Evolutionary conservation across 2,113 vertebrate genomes (phyloP).

Genomic region (Rhinolophus sinicus): DNA sequence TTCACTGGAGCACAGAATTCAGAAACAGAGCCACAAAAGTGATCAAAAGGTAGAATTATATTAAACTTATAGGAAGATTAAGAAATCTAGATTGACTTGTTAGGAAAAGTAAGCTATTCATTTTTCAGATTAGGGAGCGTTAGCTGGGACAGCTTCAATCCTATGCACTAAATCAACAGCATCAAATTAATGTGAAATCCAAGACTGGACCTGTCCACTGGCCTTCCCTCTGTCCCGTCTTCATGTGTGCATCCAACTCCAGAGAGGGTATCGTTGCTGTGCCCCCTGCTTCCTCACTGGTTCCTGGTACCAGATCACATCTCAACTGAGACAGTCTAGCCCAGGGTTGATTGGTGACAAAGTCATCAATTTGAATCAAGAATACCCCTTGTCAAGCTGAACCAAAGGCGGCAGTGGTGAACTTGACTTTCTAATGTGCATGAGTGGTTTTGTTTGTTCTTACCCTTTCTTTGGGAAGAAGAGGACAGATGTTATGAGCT

Average conservation of each 20-base stretch:
- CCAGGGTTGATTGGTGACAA: background rate
- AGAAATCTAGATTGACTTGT: background rate
- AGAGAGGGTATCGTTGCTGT: background rate
- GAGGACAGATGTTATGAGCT: background rate
- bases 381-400: background rate
- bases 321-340: background rate
- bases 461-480: background rate
- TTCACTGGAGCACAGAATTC: background rate
- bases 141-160: background rate
- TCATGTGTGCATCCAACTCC: background rate
- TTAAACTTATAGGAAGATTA: constrained; percentile 21
- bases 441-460: background rate
- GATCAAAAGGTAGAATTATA: background rate
- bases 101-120: background rate
- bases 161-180: background rate
- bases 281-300: background rate
- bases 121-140: background rate
- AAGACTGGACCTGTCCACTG: background rate
- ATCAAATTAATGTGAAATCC: background rate
- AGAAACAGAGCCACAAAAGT: background rate
- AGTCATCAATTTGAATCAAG: background rate
- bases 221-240: background rate
- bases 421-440: background rate
- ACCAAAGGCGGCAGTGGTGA: background rate
- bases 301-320: background rate